These are phyloP conservation scores for Genyomyrus donnyi DNA, from an alignment of 2,113 vertebrate species.

Conservation along the genomic window DNA sequence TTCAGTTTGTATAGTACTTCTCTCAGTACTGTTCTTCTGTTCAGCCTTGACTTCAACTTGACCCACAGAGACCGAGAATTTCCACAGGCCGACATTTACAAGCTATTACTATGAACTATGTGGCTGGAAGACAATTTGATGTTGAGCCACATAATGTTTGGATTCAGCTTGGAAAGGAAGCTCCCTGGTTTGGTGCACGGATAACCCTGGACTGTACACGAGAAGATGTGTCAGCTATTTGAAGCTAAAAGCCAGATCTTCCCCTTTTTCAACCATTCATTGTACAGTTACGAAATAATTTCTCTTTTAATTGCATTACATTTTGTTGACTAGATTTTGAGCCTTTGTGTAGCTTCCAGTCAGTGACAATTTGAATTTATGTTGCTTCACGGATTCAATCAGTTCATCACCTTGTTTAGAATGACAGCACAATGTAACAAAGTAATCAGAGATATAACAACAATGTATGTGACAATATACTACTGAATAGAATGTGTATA, in stretches of 20 bases:
- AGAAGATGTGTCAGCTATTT: neutral
- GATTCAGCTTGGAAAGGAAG: conserved; percentile 30
- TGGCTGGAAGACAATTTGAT: conserved; percentile 40
- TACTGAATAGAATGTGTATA: neutral
- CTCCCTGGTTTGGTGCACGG: conserved; percentile 10
- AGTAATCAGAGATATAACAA: neutral
- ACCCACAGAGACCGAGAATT: conserved; percentile 29
- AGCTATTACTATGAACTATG: conserved; percentile 45
- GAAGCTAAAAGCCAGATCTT: neutral
- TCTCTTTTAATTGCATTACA: neutral
- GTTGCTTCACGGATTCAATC: neutral
- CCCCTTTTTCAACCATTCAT: neutral
- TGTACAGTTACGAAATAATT: neutral
- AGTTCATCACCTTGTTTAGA: neutral
- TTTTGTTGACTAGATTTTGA: neutral
- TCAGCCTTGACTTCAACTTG: conserved; percentile 34
- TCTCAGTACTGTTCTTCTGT: neutral
- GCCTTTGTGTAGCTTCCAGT: neutral
- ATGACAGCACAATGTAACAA: neutral
- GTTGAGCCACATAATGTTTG: conserved; percentile 29
- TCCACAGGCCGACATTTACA: conserved; percentile 46
- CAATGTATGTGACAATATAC: neutral
- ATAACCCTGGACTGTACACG: conserved; percentile 15
- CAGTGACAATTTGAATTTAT: neutral
- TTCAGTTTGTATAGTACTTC: neutral